Evolutionary conservation across 2,113 vertebrate species (phyloP).

Genomic region (Paramisgurnus dabryanus): DNA sequence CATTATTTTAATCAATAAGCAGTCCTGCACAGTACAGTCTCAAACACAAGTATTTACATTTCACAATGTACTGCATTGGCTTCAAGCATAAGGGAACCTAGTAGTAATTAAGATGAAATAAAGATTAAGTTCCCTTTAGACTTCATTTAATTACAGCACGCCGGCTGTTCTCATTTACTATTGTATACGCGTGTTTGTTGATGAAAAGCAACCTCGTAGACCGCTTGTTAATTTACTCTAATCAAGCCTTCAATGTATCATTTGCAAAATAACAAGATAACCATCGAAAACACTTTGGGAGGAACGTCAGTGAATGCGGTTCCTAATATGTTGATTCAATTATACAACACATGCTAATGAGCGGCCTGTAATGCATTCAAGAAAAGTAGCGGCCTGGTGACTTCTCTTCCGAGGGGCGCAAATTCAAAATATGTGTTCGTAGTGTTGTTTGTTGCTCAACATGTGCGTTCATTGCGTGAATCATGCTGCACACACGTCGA

Average conservation of each 20-base stretch:
- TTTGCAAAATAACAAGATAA: slow-evolving; percentile 54
- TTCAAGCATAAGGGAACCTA: background rate
- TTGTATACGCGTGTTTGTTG: slow-evolving; percentile 19
- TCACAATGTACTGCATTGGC: slow-evolving; percentile 1
- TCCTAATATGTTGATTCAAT: slow-evolving; percentile 65
- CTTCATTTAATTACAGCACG: slow-evolving; percentile 27
- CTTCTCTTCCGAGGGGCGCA: no score
- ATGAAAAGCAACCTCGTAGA: slow-evolving; percentile 21
- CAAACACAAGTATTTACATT: slow-evolving; percentile 18
- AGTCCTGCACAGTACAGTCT: background rate
- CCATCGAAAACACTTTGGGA: slow-evolving; percentile 49
- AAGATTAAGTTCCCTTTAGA: slow-evolving; percentile 29
- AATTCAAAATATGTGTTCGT: no score
- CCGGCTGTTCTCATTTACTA: slow-evolving; percentile 6
- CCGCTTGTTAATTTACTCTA: slow-evolving; percentile 35
- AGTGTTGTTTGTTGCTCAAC: no score
- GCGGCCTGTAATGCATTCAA: slow-evolving; percentile 55
- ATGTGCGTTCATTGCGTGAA: no score
- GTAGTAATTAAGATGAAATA: slow-evolving; percentile 34
- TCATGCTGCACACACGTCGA: no score
- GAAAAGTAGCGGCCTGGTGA: slow-evolving; percentile 7
- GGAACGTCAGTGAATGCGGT: slow-evolving; percentile 54
- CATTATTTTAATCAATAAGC: background rate
- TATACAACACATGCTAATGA: slow-evolving; percentile 66
- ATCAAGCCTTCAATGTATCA: slow-evolving; percentile 48